These are phyloP conservation scores for Tetraneura akinire DNA, from an alignment of 1,140 invertebrate species.

Conservation along the genomic window DNA sequence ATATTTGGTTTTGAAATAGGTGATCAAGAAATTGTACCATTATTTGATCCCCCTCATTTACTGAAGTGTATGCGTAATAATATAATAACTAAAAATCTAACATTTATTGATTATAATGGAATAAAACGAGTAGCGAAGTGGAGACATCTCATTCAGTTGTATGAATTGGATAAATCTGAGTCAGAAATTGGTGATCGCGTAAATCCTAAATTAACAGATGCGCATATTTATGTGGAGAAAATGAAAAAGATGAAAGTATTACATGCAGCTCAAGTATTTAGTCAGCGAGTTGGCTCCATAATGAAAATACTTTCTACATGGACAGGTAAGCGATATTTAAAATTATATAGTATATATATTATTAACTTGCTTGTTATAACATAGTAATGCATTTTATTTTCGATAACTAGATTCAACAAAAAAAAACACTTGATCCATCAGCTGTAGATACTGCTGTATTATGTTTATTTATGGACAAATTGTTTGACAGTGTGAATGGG, in stretches of 20 bases:
- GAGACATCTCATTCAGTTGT: background rate
- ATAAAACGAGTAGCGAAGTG: background rate
- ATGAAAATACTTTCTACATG: slow-evolving; percentile 3
- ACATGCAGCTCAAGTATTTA: background rate
- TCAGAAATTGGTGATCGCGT: background rate
- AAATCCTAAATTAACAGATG: background rate
- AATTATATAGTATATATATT: background rate
- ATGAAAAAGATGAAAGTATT: background rate
- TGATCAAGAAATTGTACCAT: background rate
- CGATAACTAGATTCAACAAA: background rate
- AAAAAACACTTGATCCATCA: background rate
- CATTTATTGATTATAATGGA: background rate
- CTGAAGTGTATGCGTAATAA: background rate
- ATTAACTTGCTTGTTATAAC: no score
- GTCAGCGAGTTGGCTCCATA: background rate
- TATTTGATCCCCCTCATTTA: background rate
- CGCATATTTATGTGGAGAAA: background rate
- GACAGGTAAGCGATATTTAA: background rate
- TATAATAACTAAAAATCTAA: background rate
- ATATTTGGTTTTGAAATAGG: background rate
- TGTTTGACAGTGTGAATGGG: background rate
- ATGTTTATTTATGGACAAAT: slow-evolving; percentile 1
- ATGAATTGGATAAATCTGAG: background rate
- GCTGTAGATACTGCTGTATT: background rate
- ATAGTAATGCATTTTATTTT: background rate